Conservation (phyloP, 2,113 vertebrate genomes). For the Lepus americanus region DNA sequence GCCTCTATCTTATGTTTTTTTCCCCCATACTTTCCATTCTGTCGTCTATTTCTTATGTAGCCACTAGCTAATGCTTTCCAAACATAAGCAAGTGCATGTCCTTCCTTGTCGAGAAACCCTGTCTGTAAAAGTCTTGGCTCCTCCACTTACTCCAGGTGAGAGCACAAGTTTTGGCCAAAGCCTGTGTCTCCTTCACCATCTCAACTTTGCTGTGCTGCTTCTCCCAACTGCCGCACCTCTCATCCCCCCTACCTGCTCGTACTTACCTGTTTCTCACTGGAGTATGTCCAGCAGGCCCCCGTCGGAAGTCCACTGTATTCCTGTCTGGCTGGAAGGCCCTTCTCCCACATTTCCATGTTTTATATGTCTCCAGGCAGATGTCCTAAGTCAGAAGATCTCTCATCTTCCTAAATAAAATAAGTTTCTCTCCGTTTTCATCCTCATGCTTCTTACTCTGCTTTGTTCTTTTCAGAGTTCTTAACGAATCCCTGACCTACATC, state of each 20-base stretch:
- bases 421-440: neutral
- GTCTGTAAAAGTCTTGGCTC: neutral
- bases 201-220: neutral
- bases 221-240: neutral
- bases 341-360: neutral
- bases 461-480: conserved; percentile 28
- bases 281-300: accelerated
- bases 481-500: neutral
- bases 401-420: neutral
- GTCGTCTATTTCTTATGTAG: neutral
- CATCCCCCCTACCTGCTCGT: too few relatives aligned
- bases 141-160: neutral
- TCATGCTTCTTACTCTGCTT: neutral
- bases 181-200: neutral
- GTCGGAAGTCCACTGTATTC: neutral
- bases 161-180: neutral
- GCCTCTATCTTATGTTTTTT: neutral
- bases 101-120: neutral
- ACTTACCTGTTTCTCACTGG: neutral
- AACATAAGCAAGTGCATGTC: neutral
- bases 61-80: neutral
- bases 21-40: neutral
- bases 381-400: neutral
- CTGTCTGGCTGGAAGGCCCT: neutral
- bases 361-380: neutral